Conservation (phyloP, 2,797 vertebrate species). For the Toxotes lorentzi region DNA sequence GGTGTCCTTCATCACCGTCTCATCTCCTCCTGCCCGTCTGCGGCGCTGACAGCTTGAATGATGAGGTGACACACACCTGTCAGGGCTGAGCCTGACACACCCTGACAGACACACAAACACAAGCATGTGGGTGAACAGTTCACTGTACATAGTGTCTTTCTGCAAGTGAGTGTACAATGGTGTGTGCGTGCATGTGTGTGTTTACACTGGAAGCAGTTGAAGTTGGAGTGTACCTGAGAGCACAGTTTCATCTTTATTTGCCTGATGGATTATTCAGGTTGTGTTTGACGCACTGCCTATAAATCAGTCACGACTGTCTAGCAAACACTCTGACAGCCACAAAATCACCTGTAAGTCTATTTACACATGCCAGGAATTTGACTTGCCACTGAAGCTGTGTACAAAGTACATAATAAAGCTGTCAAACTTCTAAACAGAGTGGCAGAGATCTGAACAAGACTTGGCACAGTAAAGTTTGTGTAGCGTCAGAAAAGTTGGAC, state of each 20-base stretch:
- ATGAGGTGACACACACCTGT: slow-evolving; percentile 82
- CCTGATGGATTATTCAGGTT: slow-evolving; percentile 63
- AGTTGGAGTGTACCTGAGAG: slow-evolving; percentile 40
- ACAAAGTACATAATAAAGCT: slow-evolving; percentile 74
- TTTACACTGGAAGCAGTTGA: slow-evolving; percentile 49
- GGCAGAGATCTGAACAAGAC: slow-evolving; percentile 43
- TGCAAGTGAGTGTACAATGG: not conserved
- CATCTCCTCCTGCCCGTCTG: slow-evolving; percentile 63
- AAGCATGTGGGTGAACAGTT: slow-evolving; percentile 7
- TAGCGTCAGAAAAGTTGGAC: slow-evolving; percentile 29
- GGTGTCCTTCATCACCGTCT: slow-evolving; percentile 66
- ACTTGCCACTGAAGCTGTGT: slow-evolving; percentile 57
- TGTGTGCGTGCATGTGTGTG: slow-evolving; percentile 29
- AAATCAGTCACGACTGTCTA: slow-evolving; percentile 73
- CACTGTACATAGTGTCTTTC: slow-evolving; percentile 11
- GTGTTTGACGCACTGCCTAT: slow-evolving; percentile 58
- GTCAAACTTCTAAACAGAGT: slow-evolving; percentile 69
- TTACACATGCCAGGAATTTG: slow-evolving; percentile 67
- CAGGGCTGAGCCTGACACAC: slow-evolving; percentile 65
- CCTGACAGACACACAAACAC: slow-evolving; percentile 54
- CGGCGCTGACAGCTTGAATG: slow-evolving; percentile 76
- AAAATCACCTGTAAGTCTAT: slow-evolving; percentile 74
- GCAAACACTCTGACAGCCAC: slow-evolving; percentile 58
- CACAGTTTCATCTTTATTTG: slow-evolving; percentile 69
- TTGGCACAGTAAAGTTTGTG: slow-evolving; percentile 57